phyloP scores from a whole-genome alignment of 2,888 invertebrate genomes.

The Neoscelio sp. region DNA sequence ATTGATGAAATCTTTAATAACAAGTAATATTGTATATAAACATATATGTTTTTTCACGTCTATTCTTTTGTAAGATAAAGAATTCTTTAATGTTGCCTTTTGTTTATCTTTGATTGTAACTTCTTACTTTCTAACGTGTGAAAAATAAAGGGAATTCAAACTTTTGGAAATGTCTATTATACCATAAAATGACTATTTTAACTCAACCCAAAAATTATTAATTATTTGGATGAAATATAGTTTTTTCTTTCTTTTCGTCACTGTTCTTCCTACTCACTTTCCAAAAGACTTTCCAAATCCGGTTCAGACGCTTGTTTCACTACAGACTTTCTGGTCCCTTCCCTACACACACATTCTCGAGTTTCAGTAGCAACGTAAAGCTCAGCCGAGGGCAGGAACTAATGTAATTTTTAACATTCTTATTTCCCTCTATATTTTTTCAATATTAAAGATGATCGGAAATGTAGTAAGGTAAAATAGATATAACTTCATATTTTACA shows the following conservation, averaged over 20 bases:
- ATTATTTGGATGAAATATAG: constrained; percentile 9
- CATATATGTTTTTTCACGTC: too few relatives aligned
- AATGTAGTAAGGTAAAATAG: too few relatives aligned
- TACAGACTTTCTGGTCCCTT: constrained; percentile 50
- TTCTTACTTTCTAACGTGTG: too few relatives aligned
- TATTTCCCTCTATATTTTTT: constrained; percentile 2
- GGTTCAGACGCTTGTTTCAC: constrained; percentile 57
- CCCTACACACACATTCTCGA: constrained; percentile 54
- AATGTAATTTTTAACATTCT: constrained; percentile 39
- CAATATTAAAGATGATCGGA: constrained; percentile 24
- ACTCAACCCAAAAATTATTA: background rate
- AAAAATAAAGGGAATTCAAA: too few relatives aligned
- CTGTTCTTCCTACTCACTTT: constrained; percentile 62
- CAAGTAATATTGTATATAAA: too few relatives aligned
- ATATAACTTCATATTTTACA: background rate
- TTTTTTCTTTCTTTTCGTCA: constrained; percentile 23
- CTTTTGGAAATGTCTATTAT: too few relatives aligned
- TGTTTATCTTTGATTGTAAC: too few relatives aligned
- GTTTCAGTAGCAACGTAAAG: constrained; percentile 64
- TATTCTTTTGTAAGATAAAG: too few relatives aligned
- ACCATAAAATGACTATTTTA: too few relatives aligned
- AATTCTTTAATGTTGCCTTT: too few relatives aligned
- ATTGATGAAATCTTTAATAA: background rate
- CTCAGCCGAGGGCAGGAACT: constrained; percentile 40
- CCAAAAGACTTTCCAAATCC: constrained; percentile 70